phyloP scores from a whole-genome alignment of 2,797 vertebrate genomes.

The Danio jaintianensis region DNA sequence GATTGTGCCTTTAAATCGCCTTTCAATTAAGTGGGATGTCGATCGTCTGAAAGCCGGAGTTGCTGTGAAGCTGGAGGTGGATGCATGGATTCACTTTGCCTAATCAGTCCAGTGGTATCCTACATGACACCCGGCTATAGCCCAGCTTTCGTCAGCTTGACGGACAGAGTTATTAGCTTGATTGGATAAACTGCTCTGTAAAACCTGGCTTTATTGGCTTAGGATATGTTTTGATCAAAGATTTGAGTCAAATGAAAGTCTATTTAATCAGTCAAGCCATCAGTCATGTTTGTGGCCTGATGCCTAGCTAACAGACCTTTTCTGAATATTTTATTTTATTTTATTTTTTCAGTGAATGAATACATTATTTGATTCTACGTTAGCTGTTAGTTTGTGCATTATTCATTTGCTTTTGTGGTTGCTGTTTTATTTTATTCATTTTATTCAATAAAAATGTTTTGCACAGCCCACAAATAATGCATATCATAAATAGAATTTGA shows the following conservation, averaged over 20 bases:
- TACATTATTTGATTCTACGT: not conserved
- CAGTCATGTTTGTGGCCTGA: not conserved
- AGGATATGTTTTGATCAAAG: conserved; percentile 1
- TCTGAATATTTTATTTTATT: not conserved
- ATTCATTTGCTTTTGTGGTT: not conserved
- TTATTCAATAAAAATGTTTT: not conserved
- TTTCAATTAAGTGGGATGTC: conserved; percentile 73
- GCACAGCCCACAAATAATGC: too few species aligned
- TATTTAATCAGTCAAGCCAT: conserved; percentile 2
- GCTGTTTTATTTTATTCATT: not conserved
- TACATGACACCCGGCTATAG: conserved; percentile 28
- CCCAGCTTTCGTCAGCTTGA: conserved; percentile 3
- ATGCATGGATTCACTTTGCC: conserved; percentile 60
- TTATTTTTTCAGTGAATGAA: not conserved
- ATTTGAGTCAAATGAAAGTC: not conserved
- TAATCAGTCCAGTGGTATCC: conserved; percentile 73
- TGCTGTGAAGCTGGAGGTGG: not conserved
- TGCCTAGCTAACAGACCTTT: not conserved
- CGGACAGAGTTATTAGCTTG: not conserved
- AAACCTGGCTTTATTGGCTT: not conserved
- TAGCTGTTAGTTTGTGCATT: not conserved
- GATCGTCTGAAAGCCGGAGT: conserved; percentile 55
- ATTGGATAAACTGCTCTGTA: conserved; percentile 9
- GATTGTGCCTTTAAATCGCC: conserved; percentile 70
- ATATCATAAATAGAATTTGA: too few species aligned